phyloP scores from a whole-genome alignment of 2,113 vertebrate genomes.

The Myotis brandtii region DNA sequence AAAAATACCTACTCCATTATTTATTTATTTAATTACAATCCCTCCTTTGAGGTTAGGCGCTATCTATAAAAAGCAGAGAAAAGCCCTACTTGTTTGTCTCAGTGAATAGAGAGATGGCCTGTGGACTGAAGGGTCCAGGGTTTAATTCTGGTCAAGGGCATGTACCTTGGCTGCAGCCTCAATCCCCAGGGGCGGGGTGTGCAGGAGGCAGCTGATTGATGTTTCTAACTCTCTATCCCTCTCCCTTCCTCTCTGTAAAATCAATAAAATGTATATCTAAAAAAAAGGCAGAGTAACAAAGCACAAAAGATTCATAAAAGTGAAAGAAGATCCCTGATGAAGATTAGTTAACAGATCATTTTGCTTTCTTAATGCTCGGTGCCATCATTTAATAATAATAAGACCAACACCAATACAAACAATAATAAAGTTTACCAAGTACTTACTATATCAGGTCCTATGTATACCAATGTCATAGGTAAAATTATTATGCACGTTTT shows the following conservation, averaged over 20 bases:
- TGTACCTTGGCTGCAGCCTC: too few relatives aligned
- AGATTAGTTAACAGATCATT: not conserved
- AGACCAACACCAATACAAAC: not conserved
- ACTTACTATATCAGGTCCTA: not conserved
- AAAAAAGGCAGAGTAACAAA: not conserved
- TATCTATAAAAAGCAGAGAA: not conserved
- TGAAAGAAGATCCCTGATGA: not conserved
- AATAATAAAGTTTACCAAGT: not conserved
- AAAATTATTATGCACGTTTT: not conserved
- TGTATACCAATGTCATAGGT: not conserved
- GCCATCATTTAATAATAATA: not conserved
- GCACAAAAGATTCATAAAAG: not conserved
- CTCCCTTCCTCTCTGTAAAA: too few relatives aligned
- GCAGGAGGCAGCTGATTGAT: too few relatives aligned
- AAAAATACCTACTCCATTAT: not conserved
- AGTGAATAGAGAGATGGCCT: too few relatives aligned
- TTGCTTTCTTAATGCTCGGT: not conserved
- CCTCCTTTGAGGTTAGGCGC: not conserved
- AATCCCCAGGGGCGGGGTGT: too few relatives aligned
- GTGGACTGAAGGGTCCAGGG: too few relatives aligned
- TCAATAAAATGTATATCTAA: not conserved
- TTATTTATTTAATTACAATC: conserved; percentile 9
- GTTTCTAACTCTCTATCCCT: too few relatives aligned
- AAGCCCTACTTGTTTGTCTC: not conserved
- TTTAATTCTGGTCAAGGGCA: too few relatives aligned